These are phyloP conservation scores for Clusia tigrina DNA, from an alignment of 2,888 invertebrate genomes.

Conservation along the genomic window DNA sequence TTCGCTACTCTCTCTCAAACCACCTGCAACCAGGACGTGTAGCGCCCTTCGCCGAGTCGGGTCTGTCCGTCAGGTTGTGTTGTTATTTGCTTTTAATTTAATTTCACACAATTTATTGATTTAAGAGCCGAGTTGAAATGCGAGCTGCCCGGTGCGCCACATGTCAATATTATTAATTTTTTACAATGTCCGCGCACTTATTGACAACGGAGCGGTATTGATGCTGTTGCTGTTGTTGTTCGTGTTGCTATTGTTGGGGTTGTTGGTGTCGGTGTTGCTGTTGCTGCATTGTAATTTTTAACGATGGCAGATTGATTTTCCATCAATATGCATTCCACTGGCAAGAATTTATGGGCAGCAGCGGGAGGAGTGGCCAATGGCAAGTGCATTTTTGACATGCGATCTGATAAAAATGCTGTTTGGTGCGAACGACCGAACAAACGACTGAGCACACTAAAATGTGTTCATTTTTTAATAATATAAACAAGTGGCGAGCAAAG, in stretches of 20 bases:
- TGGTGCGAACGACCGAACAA: background rate
- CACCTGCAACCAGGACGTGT: no score
- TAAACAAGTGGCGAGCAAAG: no score
- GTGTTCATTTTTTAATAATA: background rate
- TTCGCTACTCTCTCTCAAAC: no score
- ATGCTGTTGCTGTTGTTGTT: no score
- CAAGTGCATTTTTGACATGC: no score
- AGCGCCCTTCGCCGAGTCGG: no score
- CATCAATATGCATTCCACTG: background rate
- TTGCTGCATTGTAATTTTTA: background rate
- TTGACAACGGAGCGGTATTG: no score
- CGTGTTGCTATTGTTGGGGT: no score
- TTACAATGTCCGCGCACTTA: no score
- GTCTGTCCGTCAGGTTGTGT: background rate
- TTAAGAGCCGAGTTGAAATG: background rate
- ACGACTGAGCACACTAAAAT: background rate
- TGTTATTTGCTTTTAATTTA: conserved; percentile 1
- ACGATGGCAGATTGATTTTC: conserved; percentile 3
- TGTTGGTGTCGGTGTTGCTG: conserved; percentile 42
- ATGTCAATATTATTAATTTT: conserved; percentile 4
- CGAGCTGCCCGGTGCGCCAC: background rate
- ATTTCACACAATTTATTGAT: conserved; percentile 2
- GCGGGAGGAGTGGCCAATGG: no score
- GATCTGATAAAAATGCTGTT: background rate
- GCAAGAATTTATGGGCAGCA: background rate